A percentile compares a stretch with the other conserved stretches of the same genome.
Evolutionary conservation across 2,888 invertebrate species (phyloP).

Genomic region (Serripes groenlandicus): DNA sequence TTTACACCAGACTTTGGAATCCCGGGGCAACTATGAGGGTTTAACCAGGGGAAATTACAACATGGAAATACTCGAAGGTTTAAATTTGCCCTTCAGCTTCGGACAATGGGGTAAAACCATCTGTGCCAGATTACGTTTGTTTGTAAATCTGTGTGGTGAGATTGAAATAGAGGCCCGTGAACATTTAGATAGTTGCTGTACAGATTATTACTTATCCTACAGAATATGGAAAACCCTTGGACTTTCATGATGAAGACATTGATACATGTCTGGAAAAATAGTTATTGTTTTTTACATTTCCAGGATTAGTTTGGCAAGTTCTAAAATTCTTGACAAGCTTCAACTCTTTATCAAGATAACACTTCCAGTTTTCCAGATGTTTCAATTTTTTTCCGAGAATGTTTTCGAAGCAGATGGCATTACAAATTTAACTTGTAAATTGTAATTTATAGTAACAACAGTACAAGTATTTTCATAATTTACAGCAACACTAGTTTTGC

Average conservation of each 20-base stretch:
- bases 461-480: no score
- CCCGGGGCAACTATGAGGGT: slow-evolving; percentile 63
- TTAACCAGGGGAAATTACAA: slow-evolving; percentile 55
- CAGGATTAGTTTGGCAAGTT: no score
- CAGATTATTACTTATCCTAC: slow-evolving; percentile 18
- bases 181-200: slow-evolving; percentile 34
- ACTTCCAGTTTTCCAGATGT: no score
- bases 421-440: no score
- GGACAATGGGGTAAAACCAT: slow-evolving; percentile 49
- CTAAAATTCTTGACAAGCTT: no score
- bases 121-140: slow-evolving; percentile 50
- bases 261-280: no score
- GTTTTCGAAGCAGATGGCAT: no score
- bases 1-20: slow-evolving; percentile 59
- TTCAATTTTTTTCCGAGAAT: no score
- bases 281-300: no score
- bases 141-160: slow-evolving; percentile 52
- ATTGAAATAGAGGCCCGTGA: slow-evolving; percentile 34
- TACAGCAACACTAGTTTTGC: no score
- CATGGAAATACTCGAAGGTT: slow-evolving; percentile 41
- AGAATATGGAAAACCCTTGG: slow-evolving; percentile 26
- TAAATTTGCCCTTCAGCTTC: slow-evolving; percentile 39
- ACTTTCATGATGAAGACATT: neutral
- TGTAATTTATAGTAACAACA: no score
- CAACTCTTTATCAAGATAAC: no score